Evolutionary conservation across 2,113 vertebrate species (phyloP), one percentile per base, ranked within the genome.

Genomic region (Pachyramphus minor): DNA sequence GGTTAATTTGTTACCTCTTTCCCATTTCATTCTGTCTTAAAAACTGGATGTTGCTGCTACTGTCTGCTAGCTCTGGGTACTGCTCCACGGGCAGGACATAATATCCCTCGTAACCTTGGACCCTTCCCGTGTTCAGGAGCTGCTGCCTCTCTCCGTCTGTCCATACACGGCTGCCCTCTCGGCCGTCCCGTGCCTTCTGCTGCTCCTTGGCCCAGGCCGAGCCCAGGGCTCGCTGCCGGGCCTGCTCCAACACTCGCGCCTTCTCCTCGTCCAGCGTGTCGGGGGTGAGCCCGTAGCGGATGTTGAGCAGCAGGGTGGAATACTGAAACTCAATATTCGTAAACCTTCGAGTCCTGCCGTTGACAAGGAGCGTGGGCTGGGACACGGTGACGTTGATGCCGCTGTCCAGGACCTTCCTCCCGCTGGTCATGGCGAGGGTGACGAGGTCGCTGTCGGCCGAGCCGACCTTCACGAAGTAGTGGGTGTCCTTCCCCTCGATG

Each of bases 11-110:
- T 99, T 99, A 99, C 99, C 99, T 99, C 98, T 98, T 99, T 97
- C 99, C 99, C 99, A 99, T 99, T 98, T 99, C 99, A 66, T 99
- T 99, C 99, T 99, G 99, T 99, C 99, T 98, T 98, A 99, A 98
- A 97, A 99, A 99, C 98, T 99, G 99, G 98, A 99, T 99, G 98
- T 99, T 99, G 98, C 98, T 99, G 98, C 98, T 99, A 98, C 99
- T 99, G 98, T 99, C 99, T 88, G 99, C 99, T 94, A 99, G 98
- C 98, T 99, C 99, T 72, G 99, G 99, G 96, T 99, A 99, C 97
- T 99, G 99, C 98, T 99, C 99, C 95, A 99, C 99, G 0, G 99
- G 99, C 84, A 99, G 98, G 81, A 99, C 98, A 89, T 99, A 99
- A 96, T 99, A 99, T 67, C 99, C 99, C 69, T 99, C 99, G 44